Base-by-base conservation (phyloP, 2,113 vertebrate genomes). In the Rhinolophus ferrumequinum region DNA sequence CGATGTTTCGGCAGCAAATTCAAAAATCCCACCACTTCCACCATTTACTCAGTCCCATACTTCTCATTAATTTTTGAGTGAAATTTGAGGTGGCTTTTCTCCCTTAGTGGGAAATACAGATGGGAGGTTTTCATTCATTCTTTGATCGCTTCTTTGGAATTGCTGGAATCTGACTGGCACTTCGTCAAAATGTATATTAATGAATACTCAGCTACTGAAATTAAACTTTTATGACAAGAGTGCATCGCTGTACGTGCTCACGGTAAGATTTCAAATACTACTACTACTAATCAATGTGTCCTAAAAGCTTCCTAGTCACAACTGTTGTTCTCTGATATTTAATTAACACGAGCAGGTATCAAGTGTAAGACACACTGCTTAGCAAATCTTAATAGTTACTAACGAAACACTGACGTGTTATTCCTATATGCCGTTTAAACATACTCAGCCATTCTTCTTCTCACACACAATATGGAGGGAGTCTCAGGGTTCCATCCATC, bases 221-320 rank as follows among this genome's bases (percentile, higher is more conserved):
- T 64, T 11, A 88, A 90, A 93, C 16, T 58, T 93, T 70, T 24
- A 87, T 95, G 76, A 92, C 90, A 97, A 95, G 94, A 97, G 96
- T 70, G 94, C 93, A 64, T 66, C 47, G 3, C 47, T 92, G 62
- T 30, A 92, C 75, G 41, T 6, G 50, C 2, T 76, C 41, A 64
- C 26, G 92, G 94, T 66, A 97, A 0, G 3, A 96, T 90, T 83
- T 98, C 92, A 97, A 95, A 96, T 75, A 94, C 93, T 89, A 93
- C 94, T 97, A 96, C 97, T 98, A 97, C 96, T 96, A 97, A 97
- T 15, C 35, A n/a, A 97, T 92, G 97, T 96, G 89, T 94, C 97
- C 93, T 97, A 54, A 97, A 98, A 95, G 94, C 79, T 85, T 77
- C 96, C 96, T 96, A 87, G 96, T 95, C 97, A 97, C 95, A 97